These are phyloP conservation scores for Ianthella basta DNA, from an alignment of 37 sponge, comb jelly and placozoan species.

Conservation along the genomic window DNA sequence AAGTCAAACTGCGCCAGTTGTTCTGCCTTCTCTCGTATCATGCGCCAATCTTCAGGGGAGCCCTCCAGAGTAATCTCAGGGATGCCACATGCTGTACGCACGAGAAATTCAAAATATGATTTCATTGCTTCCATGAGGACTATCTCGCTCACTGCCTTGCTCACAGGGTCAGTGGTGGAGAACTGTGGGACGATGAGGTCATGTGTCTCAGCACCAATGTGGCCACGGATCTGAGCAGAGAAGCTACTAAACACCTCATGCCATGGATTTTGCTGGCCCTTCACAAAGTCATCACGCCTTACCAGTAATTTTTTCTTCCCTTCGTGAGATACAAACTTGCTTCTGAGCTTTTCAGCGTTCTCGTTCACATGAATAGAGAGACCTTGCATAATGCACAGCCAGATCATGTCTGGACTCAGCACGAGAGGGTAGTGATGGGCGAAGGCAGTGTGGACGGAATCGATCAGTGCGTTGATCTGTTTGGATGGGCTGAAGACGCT, in stretches of 20 bases:
- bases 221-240: slow-evolving; percentile 50
- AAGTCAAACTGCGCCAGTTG: slow-evolving; percentile 49
- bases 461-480: too few species aligned
- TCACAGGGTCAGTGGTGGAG: slow-evolving; percentile 62
- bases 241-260: slow-evolving; percentile 56
- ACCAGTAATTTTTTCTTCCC: slow-evolving; percentile 38
- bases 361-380: slow-evolving; percentile 49
- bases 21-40: slow-evolving; percentile 40
- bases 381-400: slow-evolving; percentile 62
- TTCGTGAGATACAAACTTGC: slow-evolving; percentile 62
- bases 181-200: slow-evolving; percentile 45
- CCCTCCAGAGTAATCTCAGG: slow-evolving; percentile 71
- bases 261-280: slow-evolving; percentile 61
- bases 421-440: slow-evolving; percentile 51
- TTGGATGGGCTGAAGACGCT: too few species aligned
- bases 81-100: slow-evolving; percentile 50
- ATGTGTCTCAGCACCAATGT: slow-evolving; percentile 49
- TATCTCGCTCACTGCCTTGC: slow-evolving; percentile 57
- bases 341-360: slow-evolving; percentile 61
- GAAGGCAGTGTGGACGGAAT: slow-evolving; percentile 51
- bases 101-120: slow-evolving; percentile 41
- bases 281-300: slow-evolving; percentile 43
- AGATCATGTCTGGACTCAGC: slow-evolving; percentile 54
- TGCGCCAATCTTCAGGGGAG: slow-evolving; percentile 57
- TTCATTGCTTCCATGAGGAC: slow-evolving; percentile 62